phyloP scores from a whole-genome alignment of 2,888 invertebrate genomes.

The Sphaerophoria rueppellii region DNA sequence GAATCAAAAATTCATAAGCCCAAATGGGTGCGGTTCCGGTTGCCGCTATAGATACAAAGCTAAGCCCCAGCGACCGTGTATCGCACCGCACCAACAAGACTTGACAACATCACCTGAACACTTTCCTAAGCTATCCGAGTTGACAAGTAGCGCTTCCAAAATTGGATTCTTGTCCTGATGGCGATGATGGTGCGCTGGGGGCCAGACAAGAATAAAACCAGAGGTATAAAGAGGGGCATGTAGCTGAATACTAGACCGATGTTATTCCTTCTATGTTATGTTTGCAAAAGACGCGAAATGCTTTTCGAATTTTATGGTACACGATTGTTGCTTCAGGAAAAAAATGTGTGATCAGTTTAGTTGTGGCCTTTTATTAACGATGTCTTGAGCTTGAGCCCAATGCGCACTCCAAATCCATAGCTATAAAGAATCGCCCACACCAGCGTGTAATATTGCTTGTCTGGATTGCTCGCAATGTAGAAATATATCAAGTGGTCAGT shows the following conservation, averaged over 20 bases:
- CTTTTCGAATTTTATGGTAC: constrained; percentile 72
- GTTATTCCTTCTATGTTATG: constrained; percentile 68
- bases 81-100: constrained; percentile 32
- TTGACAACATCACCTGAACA: constrained; percentile 69
- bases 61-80: neutral
- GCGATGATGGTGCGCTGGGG: neutral
- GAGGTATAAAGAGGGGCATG: neutral
- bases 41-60: constrained; percentile 26
- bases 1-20: constrained; percentile 68
- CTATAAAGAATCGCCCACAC: constrained; percentile 75
- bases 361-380: constrained; percentile 71
- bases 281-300: constrained; percentile 47
- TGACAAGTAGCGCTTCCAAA: constrained; percentile 73
- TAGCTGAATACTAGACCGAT: constrained; percentile 26
- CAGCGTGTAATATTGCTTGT: constrained; percentile 75
- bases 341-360: constrained; percentile 69
- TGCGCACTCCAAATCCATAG: constrained; percentile 70
- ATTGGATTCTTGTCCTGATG: constrained; percentile 66
- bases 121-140: constrained; percentile 59
- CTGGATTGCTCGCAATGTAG: constrained; percentile 72
- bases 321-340: constrained; percentile 70
- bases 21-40: constrained; percentile 73
- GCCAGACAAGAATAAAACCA: constrained; percentile 3
- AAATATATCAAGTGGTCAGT: constrained; percentile 75
- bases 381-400: constrained; percentile 63